A percentile compares a stretch with the other conserved stretches of the same genome.
phyloP scores from a whole-genome alignment of 2,888 invertebrate genomes.

The Trisateles emortualis region DNA sequence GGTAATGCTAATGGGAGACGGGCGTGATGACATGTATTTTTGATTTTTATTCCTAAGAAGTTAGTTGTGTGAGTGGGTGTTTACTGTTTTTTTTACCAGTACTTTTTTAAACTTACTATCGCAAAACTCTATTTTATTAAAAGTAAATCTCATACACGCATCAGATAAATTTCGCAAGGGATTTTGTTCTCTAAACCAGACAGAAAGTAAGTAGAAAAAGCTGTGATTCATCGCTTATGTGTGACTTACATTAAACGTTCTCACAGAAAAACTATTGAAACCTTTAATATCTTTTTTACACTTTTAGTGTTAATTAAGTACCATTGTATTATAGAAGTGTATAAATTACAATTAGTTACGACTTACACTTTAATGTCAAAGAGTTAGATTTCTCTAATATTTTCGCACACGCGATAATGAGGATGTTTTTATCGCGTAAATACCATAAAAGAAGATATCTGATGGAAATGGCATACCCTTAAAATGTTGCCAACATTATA shows the following conservation, averaged over 20 bases:
- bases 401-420: neutral
- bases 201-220: neutral
- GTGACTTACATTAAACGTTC: slow-evolving; percentile 25
- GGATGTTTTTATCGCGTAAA: slow-evolving; percentile 14
- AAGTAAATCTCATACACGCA: too few species aligned
- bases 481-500: slow-evolving; percentile 6
- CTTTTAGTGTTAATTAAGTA: slow-evolving; percentile 30
- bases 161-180: too few species aligned
- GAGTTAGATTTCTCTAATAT: slow-evolving; percentile 13
- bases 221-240: slow-evolving; percentile 34
- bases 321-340: slow-evolving; percentile 26
- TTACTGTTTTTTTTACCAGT: too few species aligned
- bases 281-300: slow-evolving; percentile 17
- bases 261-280: slow-evolving; percentile 40
- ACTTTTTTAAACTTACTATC: too few species aligned
- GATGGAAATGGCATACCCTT: slow-evolving; percentile 3
- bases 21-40: too few species aligned
- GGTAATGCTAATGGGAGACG: too few species aligned
- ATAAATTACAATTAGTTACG: slow-evolving; percentile 20
- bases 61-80: too few species aligned
- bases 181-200: too few species aligned
- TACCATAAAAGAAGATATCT: slow-evolving; percentile 14
- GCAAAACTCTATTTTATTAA: too few species aligned
- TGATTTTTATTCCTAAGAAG: too few species aligned
- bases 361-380: neutral